A percentile compares a stretch with the other conserved stretches of the same genome.
phyloP scores from a whole-genome alignment of 2,797 vertebrate genomes.

The Spea hammondii region DNA sequence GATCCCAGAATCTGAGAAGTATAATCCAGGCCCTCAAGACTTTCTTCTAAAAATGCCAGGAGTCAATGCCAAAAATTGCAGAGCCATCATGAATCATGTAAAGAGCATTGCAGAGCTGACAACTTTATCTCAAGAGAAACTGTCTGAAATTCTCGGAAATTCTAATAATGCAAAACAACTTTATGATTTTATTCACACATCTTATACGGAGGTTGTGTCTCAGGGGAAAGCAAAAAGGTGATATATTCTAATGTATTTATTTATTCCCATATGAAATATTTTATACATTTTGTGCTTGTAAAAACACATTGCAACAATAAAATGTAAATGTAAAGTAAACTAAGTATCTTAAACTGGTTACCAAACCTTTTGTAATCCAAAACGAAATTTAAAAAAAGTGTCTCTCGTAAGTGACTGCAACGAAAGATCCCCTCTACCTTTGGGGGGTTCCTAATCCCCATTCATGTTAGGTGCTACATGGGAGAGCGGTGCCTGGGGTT shows the following conservation, averaged over 20 bases:
- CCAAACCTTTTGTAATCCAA: too few species aligned
- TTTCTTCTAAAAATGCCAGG: conserved; percentile 94
- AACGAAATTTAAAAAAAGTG: too few species aligned
- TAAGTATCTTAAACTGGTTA: too few species aligned
- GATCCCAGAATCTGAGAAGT: conserved; percentile 80
- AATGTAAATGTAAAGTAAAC: too few species aligned
- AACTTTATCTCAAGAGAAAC: conserved; percentile 74
- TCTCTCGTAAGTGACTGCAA: too few species aligned
- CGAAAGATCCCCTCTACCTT: too few species aligned
- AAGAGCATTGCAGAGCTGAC: conserved; percentile 81
- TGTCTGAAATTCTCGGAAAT: conserved; percentile 77
- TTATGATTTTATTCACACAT: conserved; percentile 85
- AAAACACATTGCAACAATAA: too few species aligned
- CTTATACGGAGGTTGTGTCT: conserved; percentile 59
- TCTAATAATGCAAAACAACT: conserved; percentile 75
- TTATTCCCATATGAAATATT: not conserved
- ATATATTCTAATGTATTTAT: conserved; percentile 29
- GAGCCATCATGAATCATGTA: conserved; percentile 74
- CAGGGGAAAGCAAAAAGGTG: conserved; percentile 65
- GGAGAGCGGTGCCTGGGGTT: not conserved
- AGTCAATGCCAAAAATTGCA: conserved; percentile 84
- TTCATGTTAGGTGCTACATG: too few species aligned
- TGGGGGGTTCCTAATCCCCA: too few species aligned
- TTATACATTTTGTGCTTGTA: not conserved
- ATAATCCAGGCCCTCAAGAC: conserved; percentile 90